These are phyloP conservation scores for Drosophila kurseongensis DNA, from an alignment of 1,140 invertebrate genomes.

Conservation along the genomic window DNA sequence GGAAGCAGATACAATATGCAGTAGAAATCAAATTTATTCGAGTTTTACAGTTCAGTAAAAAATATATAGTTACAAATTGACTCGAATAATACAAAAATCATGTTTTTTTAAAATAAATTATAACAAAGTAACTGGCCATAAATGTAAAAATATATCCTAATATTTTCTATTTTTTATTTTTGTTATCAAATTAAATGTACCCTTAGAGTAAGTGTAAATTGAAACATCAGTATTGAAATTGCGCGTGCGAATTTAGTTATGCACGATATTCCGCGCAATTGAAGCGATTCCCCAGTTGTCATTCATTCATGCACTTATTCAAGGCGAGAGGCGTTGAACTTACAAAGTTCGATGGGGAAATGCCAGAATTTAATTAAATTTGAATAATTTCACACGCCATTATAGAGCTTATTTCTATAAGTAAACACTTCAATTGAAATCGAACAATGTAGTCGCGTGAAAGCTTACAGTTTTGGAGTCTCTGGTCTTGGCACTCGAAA, in stretches of 20 bases:
- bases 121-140: no score
- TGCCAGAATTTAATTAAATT: not conserved
- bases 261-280: constrained; percentile 67
- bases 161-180: no score
- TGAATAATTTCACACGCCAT: constrained; percentile 5
- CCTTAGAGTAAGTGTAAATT: constrained; percentile 7
- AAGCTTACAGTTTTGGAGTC: constrained; percentile 49
- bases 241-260: constrained; percentile 62
- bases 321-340: constrained; percentile 18
- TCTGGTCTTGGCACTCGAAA: constrained; percentile 6
- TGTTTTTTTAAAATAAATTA: no score
- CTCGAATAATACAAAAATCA: not conserved
- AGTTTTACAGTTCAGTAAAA: no score
- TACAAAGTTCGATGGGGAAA: not conserved
- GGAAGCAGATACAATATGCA: no score
- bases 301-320: constrained; percentile 15
- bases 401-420: constrained; percentile 4
- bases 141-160: no score
- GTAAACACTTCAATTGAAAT: constrained; percentile 16
- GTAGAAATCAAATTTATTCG: no score
- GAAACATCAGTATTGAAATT: constrained; percentile 56
- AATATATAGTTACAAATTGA: not conserved
- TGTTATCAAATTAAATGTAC: not conserved
- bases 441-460: not conserved
- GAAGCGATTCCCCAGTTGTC: constrained; percentile 15